Conservation (phyloP, 2,888 invertebrate genomes). For the Caenorhabditis panamensis region DNA sequence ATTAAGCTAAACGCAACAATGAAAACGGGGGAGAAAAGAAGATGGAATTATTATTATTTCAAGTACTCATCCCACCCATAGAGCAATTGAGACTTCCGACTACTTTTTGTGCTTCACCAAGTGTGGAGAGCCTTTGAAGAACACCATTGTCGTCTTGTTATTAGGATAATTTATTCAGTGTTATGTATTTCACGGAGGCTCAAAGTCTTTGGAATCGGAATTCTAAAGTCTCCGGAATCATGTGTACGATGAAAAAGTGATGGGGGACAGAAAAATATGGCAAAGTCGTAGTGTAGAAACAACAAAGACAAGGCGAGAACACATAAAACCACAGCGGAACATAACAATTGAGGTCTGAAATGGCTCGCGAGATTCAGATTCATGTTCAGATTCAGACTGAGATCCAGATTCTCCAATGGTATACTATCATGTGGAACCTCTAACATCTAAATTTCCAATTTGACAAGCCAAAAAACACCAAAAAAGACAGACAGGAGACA, state of each 20-base stretch:
- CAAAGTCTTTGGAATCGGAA: slow-evolving; percentile 1
- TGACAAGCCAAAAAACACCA: too few species aligned
- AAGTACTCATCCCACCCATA: slow-evolving; percentile 24
- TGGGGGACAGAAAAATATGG: neutral
- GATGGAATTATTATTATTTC: slow-evolving; percentile 36
- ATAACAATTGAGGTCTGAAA: neutral
- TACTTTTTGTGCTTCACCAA: slow-evolving; percentile 2
- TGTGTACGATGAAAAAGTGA: neutral
- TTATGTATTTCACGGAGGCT: slow-evolving; percentile 43
- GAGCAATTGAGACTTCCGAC: slow-evolving; percentile 23
- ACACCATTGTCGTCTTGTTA: slow-evolving; percentile 40
- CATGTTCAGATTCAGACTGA: neutral
- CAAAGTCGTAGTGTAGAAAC: slow-evolving; percentile 2
- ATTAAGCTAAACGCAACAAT: neutral
- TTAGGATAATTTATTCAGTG: slow-evolving; percentile 52
- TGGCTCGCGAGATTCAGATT: neutral
- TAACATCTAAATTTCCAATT: too few species aligned
- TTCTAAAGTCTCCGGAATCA: neutral
- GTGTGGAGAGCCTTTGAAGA: slow-evolving; percentile 30
- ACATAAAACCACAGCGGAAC: neutral
- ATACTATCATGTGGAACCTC: too few species aligned
- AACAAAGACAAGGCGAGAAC: neutral
- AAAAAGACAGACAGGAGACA: too few species aligned
- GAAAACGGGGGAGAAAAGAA: slow-evolving; percentile 4
- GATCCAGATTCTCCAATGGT: too few species aligned